Evolutionary conservation across 2,888 invertebrate genomes (phyloP).

Genomic region (Dioctria linearis): DNA sequence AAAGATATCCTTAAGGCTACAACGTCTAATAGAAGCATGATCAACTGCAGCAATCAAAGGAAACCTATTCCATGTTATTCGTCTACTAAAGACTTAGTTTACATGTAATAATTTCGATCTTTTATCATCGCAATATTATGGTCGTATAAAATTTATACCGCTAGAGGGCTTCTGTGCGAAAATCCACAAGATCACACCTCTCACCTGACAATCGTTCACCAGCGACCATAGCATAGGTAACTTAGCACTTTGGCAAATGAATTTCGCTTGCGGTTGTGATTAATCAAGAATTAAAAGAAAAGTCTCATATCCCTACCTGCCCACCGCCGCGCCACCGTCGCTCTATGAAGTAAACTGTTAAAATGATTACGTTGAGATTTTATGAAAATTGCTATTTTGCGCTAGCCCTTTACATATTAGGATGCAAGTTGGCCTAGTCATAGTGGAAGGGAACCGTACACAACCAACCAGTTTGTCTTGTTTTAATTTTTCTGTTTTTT

Average conservation of each 20-base stretch:
- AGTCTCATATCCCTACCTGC: neutral
- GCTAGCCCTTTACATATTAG: neutral
- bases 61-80: no score
- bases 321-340: no score
- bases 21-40: no score
- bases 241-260: neutral
- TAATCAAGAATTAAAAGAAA: conserved; percentile 37
- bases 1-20: no score
- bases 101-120: no score
- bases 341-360: neutral
- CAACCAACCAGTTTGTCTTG: neutral
- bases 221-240: neutral
- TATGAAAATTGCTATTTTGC: conserved; percentile 43
- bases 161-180: conserved; percentile 45
- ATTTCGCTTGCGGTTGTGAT: conserved; percentile 40
- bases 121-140: no score
- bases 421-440: conserved; percentile 8
- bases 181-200: conserved; percentile 41
- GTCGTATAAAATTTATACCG: neutral
- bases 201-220: conserved; percentile 20
- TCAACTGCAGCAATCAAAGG: no score
- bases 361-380: conserved; percentile 33
- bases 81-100: no score
- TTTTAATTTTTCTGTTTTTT: neutral
- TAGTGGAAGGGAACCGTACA: neutral